Conservation (phyloP, 2,797 vertebrate genomes). For the Morus bassanus region DNA sequence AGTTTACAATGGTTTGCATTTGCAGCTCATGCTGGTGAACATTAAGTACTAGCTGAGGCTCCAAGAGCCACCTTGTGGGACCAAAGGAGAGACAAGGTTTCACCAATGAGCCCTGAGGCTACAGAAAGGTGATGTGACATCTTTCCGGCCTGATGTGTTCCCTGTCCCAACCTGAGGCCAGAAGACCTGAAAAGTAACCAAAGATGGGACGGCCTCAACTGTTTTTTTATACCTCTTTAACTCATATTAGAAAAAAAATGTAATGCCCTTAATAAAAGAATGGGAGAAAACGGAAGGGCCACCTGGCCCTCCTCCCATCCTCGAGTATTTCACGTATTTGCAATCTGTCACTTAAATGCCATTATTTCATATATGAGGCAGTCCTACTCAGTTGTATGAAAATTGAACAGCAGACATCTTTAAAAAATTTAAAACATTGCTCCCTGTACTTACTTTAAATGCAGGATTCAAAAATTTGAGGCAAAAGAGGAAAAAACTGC, state of each 20-base stretch:
- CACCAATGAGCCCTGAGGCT: neutral
- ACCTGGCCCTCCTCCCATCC: neutral
- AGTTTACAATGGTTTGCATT: neutral
- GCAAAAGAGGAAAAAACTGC: neutral
- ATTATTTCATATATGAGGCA: neutral
- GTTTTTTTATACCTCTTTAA: neutral
- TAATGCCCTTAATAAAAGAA: neutral
- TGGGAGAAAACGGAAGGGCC: neutral
- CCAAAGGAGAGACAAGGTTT: neutral
- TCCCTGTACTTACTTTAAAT: neutral
- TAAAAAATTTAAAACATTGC: neutral
- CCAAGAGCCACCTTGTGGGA: neutral
- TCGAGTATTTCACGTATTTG: neutral
- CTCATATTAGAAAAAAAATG: neutral
- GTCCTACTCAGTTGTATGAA: neutral
- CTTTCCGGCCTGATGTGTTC: neutral
- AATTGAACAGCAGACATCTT: neutral
- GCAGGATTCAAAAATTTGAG: neutral
- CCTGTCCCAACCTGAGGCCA: neutral
- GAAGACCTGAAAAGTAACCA: neutral
- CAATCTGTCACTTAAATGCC: neutral
- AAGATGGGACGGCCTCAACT: neutral
- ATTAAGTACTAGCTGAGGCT: neutral
- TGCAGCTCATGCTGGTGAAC: neutral
- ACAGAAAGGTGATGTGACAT: neutral